Percentiles rank a stretch among this genome's conserved stretches.
Conservation (phyloP, 2,888 invertebrate genomes). For the Busseola fusca region DNA sequence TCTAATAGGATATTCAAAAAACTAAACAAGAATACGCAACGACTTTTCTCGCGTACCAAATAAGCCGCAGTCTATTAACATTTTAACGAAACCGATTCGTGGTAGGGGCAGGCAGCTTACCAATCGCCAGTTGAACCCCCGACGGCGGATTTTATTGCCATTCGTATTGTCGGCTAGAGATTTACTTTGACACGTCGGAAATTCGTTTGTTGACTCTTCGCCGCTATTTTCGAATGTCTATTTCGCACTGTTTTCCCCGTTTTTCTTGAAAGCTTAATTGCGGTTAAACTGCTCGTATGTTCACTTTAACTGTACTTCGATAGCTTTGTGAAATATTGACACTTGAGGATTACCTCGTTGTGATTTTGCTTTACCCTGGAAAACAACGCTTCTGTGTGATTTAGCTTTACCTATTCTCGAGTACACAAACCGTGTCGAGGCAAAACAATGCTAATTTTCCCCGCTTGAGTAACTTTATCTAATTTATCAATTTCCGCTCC, state of each 20-base stretch:
- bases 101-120: conserved; percentile 80
- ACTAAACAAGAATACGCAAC: background rate
- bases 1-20: background rate
- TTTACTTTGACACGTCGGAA: conserved; percentile 87
- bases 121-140: conserved; percentile 79
- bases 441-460: conserved; percentile 47
- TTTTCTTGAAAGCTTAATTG: conserved; percentile 71
- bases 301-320: conserved; percentile 39
- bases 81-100: conserved; percentile 51
- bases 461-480: conserved; percentile 39
- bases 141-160: conserved; percentile 86
- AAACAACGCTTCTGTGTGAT: conserved; percentile 15
- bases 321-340: conserved; percentile 41
- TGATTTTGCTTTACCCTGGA: conserved; percentile 21
- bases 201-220: conserved; percentile 85
- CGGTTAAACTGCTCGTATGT: conserved; percentile 56
- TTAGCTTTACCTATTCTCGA: conserved; percentile 14
- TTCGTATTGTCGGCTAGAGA: conserved; percentile 87
- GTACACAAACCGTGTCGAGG: conserved; percentile 27
- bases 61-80: conserved; percentile 30
- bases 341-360: conserved; percentile 34
- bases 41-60: background rate
- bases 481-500: conserved; percentile 60
- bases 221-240: conserved; percentile 73
- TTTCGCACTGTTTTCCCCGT: conserved; percentile 63